Percentiles rank a stretch among this genome's conserved stretches.
These are phyloP conservation scores for Pampus argenteus DNA, from an alignment of 2,797 vertebrate genomes.

Conservation along the genomic window DNA sequence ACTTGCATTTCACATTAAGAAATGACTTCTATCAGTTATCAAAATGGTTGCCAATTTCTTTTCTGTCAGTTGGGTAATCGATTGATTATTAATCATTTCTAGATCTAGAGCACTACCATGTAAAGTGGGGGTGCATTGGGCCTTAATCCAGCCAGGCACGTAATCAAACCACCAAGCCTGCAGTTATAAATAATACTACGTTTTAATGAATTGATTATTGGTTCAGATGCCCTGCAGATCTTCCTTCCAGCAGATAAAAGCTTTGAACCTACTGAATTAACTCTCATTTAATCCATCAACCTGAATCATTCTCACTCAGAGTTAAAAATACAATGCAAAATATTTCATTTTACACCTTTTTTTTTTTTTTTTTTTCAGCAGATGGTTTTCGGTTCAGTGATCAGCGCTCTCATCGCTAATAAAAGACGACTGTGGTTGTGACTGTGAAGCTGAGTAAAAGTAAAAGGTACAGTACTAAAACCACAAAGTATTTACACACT, in stretches of 20 bases:
- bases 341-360: slow-evolving; percentile 2
- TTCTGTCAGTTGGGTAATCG: no score
- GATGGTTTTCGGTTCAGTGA: slow-evolving; percentile 19
- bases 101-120: no score
- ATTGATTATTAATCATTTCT: no score
- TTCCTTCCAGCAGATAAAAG: background rate
- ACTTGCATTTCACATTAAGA: no score
- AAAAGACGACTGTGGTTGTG: background rate
- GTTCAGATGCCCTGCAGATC: no score
- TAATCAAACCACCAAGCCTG: no score
- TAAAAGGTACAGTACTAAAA: background rate
- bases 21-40: no score
- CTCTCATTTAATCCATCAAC: background rate
- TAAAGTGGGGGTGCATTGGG: no score
- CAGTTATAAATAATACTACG: no score
- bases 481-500: background rate
- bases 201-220: background rate
- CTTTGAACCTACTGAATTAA: no score
- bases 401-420: slow-evolving; percentile 3
- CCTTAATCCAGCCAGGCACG: no score
- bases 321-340: background rate
- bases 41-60: no score
- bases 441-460: background rate
- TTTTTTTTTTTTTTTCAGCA: slow-evolving; percentile 2
- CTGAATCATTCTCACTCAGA: background rate